A percentile compares a stretch with the other conserved stretches of the same genome.
Conservation (phyloP, 2,113 vertebrate species). For the Pipa parva region DNA sequence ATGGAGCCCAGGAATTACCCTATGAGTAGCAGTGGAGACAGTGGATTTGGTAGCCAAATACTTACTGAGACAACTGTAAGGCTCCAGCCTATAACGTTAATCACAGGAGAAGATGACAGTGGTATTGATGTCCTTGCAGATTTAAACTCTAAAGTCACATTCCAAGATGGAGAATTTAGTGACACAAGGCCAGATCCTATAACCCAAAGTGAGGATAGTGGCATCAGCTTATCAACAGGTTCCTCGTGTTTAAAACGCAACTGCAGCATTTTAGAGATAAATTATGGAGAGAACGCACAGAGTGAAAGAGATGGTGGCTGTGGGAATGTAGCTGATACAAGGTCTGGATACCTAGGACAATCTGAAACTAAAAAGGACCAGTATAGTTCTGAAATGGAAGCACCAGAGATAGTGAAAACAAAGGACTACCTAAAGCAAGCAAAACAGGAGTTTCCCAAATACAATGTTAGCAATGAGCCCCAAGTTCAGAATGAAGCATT, state of each 20-base stretch:
- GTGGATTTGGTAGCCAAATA: constrained; percentile 31
- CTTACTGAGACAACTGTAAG: neutral
- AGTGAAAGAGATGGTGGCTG: neutral
- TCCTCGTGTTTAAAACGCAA: constrained; percentile 16
- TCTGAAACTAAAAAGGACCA: neutral
- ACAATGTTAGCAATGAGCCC: neutral
- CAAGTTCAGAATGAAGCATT: neutral
- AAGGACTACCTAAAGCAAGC: constrained; percentile 19
- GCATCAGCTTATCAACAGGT: constrained; percentile 27
- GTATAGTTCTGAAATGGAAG: neutral
- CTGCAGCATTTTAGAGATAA: neutral
- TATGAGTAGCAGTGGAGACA: constrained; percentile 20
- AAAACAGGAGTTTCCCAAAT: neutral
- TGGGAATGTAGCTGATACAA: neutral
- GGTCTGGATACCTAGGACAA: constrained; percentile 15
- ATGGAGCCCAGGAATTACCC: constrained; percentile 7
- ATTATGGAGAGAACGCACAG: neutral
- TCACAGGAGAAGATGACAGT: neutral
- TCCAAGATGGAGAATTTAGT: neutral
- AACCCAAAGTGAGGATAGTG: constrained; percentile 22
- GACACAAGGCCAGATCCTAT: neutral
- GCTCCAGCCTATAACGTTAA: neutral
- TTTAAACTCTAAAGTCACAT: neutral
- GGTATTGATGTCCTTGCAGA: neutral
- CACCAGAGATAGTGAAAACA: neutral